These are phyloP conservation scores for Bubo bubo DNA, from an alignment of 2,113 vertebrate genomes.

Conservation along the genomic window DNA sequence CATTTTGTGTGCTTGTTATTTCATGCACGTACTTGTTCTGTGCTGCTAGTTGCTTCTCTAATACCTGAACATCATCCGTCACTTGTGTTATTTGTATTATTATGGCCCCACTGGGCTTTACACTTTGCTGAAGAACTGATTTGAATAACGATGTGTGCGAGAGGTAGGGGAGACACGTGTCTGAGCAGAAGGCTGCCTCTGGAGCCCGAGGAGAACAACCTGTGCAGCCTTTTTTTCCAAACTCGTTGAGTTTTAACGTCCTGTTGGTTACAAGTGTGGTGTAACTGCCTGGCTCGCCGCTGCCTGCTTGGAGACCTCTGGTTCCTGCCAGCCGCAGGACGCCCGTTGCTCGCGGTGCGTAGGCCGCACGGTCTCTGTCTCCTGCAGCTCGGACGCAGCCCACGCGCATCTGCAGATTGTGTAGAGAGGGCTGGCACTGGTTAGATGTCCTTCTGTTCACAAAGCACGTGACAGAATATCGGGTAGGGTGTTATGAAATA, in stretches of 20 bases:
- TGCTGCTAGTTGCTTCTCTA: background rate
- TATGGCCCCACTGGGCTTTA: background rate
- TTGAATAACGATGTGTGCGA: accelerated
- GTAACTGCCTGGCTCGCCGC: accelerated
- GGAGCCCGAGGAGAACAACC: background rate
- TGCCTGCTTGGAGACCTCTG: too few species aligned
- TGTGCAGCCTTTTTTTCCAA: background rate
- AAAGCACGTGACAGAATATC: background rate
- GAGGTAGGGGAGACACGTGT: background rate
- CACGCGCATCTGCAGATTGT: accelerated
- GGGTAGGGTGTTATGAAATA: background rate
- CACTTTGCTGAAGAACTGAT: background rate
- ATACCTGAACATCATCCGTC: background rate
- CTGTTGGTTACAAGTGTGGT: background rate
- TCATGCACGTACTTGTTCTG: background rate
- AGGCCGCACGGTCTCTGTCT: too few species aligned
- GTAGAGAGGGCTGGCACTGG: background rate
- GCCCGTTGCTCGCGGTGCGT: accelerated
- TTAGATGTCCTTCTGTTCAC: background rate
- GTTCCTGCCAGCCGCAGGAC: too few species aligned
- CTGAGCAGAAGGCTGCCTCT: background rate
- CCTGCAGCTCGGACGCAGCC: background rate
- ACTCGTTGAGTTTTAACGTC: too few species aligned
- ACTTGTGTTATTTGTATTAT: accelerated
- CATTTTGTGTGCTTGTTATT: accelerated